phyloP scores from a whole-genome alignment of 2,113 vertebrate species.

The Polyodon spathula region DNA sequence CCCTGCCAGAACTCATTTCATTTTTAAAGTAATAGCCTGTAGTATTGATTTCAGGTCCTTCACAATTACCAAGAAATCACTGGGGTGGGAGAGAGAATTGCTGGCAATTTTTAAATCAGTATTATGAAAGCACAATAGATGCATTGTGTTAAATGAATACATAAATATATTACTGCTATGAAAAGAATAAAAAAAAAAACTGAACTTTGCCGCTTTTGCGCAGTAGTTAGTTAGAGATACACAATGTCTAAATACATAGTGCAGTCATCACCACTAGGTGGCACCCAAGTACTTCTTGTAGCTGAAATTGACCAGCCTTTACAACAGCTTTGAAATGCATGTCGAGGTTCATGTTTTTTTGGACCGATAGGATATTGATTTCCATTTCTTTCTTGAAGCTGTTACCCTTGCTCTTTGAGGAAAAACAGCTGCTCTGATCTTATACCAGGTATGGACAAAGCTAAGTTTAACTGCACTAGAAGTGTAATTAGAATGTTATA shows the following conservation, averaged over 20 bases:
- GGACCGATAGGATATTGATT: conserved; percentile 41
- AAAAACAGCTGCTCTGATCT: too few relatives aligned
- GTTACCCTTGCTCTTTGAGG: too few relatives aligned
- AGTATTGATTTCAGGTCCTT: conserved; percentile 21
- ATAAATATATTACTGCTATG: too few relatives aligned
- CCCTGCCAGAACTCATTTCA: conserved; percentile 14
- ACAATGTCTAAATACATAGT: not conserved
- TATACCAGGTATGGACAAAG: too few relatives aligned
- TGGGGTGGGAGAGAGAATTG: not conserved
- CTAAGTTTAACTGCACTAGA: not conserved
- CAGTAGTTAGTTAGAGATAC: not conserved
- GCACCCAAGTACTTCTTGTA: conserved; percentile 23
- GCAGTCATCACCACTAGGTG: conserved; percentile 9
- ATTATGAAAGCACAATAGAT: too few relatives aligned
- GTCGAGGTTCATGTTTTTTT: conserved; percentile 41
- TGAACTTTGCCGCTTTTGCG: not conserved
- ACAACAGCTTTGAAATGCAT: conserved; percentile 18
- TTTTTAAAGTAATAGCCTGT: conserved; percentile 22
- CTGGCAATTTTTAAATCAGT: too few relatives aligned
- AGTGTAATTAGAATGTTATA: not conserved
- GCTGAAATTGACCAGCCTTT: too few relatives aligned
- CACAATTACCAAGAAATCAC: conserved; percentile 20
- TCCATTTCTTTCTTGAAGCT: too few relatives aligned
- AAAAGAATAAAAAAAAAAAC: not conserved
- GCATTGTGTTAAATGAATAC: too few relatives aligned